Conservation (phyloP, 2,113 vertebrate species). For the Anolis sagrei region DNA sequence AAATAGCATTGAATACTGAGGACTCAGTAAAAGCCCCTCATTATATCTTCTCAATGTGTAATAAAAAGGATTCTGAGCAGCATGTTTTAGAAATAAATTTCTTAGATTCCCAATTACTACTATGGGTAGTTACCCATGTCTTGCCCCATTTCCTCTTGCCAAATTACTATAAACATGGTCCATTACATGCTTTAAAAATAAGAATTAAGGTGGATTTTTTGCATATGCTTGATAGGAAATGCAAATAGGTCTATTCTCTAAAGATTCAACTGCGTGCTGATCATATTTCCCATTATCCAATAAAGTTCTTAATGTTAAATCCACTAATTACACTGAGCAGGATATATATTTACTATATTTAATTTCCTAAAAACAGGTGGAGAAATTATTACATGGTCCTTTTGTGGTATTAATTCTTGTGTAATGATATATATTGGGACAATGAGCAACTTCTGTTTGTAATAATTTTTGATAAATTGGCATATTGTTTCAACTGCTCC, state of each 20-base stretch:
- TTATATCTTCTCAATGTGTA: not conserved
- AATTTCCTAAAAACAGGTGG: not conserved
- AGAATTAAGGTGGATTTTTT: not conserved
- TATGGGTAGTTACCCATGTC: not conserved
- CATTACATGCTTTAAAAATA: constrained; percentile 2
- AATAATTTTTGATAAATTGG: not conserved
- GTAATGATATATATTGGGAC: not conserved
- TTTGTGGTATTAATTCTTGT: not conserved
- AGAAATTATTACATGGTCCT: not conserved
- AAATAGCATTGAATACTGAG: not conserved
- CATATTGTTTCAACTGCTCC: not conserved
- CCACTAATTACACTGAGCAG: not conserved
- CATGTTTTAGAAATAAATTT: not conserved
- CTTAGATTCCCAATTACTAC: not conserved
- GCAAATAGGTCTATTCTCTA: not conserved
- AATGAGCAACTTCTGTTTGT: not conserved
- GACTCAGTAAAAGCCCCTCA: not conserved
- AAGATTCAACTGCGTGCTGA: not conserved
- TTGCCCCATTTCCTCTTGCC: not conserved
- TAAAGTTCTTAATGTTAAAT: not conserved
- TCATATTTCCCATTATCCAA: not conserved
- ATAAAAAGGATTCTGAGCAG: not conserved
- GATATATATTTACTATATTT: not conserved
- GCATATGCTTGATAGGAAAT: not conserved
- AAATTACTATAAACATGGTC: not conserved